Conservation (phyloP, 2,888 invertebrate species). For the Crossocerus cetratus region DNA sequence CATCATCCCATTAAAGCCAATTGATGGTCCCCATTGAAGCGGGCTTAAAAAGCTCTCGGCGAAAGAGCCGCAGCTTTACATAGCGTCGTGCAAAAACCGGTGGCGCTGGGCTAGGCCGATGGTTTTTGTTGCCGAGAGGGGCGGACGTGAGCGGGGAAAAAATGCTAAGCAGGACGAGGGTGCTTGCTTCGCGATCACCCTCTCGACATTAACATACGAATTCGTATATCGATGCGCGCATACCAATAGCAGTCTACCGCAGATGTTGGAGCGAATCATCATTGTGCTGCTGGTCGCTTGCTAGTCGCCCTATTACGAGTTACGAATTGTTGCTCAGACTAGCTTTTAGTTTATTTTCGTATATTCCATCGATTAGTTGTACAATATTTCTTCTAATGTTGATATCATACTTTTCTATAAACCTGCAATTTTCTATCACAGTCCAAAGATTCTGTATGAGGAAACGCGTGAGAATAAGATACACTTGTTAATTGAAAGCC, state of each 20-base stretch:
- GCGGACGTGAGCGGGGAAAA: constrained; percentile 18
- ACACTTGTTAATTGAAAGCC: too few relatives aligned
- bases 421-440: too few relatives aligned
- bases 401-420: too few relatives aligned
- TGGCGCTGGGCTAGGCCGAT: constrained; percentile 16
- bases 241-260: constrained; percentile 38
- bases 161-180: constrained; percentile 45
- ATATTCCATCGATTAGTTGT: too few relatives aligned
- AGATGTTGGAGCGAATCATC: constrained; percentile 11
- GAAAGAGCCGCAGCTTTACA: constrained; percentile 8
- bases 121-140: constrained; percentile 20
- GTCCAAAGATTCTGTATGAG: too few relatives aligned
- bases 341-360: too few relatives aligned
- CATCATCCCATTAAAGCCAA: constrained; percentile 12
- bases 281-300: not conserved
- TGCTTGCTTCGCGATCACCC: constrained; percentile 21
- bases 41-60: constrained; percentile 5
- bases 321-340: too few relatives aligned
- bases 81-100: not conserved
- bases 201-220: constrained; percentile 48
- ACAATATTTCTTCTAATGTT: too few relatives aligned
- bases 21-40: not conserved
- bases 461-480: too few relatives aligned
- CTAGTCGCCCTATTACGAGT: too few relatives aligned
- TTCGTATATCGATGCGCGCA: constrained; percentile 53